Evolutionary conservation across 2,113 vertebrate genomes (phyloP).

Genomic region (Nothobranchius furzeri): DNA sequence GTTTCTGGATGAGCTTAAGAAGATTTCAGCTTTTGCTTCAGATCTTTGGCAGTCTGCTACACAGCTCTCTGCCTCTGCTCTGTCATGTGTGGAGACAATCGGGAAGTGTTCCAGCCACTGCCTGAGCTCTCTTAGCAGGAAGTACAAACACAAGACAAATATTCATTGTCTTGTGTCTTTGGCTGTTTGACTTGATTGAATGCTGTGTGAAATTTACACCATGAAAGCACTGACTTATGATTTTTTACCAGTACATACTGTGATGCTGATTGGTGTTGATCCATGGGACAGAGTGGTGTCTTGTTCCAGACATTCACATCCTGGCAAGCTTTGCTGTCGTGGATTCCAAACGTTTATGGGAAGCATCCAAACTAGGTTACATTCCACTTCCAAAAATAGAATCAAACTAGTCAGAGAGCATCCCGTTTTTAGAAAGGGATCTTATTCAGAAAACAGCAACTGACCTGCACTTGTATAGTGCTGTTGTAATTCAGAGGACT

Average conservation of each 20-base stretch:
- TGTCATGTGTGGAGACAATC: conserved; percentile 20
- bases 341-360: too few relatives aligned
- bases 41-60: conserved; percentile 20
- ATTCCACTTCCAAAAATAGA: too few relatives aligned
- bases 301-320: too few relatives aligned
- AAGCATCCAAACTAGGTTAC: too few relatives aligned
- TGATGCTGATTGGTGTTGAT: too few relatives aligned
- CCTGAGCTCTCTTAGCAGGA: not conserved
- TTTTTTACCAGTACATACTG: not conserved
- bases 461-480: too few relatives aligned
- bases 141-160: not conserved
- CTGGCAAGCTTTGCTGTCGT: too few relatives aligned
- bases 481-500: too few relatives aligned
- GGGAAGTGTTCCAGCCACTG: not conserved
- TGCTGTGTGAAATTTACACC: not conserved
- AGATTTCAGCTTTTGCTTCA: conserved; percentile 24
- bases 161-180: not conserved
- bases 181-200: not conserved
- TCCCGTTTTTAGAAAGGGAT: too few relatives aligned
- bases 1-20: conserved; percentile 26
- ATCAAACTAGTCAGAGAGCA: too few relatives aligned
- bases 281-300: too few relatives aligned
- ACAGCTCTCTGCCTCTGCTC: conserved; percentile 1
- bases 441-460: too few relatives aligned
- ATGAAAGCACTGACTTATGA: not conserved